phyloP scores from a whole-genome alignment of 2,113 vertebrate species.

The Stigmatopora nigra region DNA sequence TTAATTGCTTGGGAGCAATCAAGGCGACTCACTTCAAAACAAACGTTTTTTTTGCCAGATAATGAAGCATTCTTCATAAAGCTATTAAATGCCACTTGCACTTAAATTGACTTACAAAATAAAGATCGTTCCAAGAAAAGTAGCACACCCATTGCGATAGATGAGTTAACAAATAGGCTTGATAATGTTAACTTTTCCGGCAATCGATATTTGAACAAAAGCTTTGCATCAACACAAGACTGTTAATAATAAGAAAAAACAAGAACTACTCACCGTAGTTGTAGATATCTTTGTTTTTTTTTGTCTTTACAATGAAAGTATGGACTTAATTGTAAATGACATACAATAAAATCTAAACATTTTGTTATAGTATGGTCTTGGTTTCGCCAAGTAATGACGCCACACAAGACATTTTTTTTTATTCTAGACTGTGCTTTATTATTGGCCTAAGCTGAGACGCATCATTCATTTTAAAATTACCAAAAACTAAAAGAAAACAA shows the following conservation, averaged over 20 bases:
- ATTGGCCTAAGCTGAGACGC: conserved; percentile 99
- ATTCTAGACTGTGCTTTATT: conserved; percentile 99
- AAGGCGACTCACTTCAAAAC: not conserved
- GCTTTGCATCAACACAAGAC: not conserved
- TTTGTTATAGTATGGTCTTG: too few relatives aligned
- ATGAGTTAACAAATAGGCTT: too few relatives aligned
- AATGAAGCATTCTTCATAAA: too few relatives aligned
- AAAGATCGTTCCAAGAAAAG: too few relatives aligned
- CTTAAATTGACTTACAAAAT: too few relatives aligned
- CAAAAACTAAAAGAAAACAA: too few relatives aligned
- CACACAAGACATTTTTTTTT: conserved; percentile 52
- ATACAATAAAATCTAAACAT: too few relatives aligned
- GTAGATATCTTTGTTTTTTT: not conserved
- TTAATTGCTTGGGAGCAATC: too few relatives aligned
- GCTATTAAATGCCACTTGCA: too few relatives aligned
- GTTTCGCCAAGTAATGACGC: conserved; percentile 43
- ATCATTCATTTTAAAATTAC: conserved; percentile 97
- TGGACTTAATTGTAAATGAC: not conserved
- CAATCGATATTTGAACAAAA: not conserved
- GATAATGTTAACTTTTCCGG: too few relatives aligned
- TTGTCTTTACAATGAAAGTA: not conserved
- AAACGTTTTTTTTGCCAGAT: not conserved
- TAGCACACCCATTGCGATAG: too few relatives aligned
- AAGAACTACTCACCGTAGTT: not conserved
- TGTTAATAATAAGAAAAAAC: not conserved